phyloP scores from a whole-genome alignment of 2,797 vertebrate species.

The Liasis olivaceus region DNA sequence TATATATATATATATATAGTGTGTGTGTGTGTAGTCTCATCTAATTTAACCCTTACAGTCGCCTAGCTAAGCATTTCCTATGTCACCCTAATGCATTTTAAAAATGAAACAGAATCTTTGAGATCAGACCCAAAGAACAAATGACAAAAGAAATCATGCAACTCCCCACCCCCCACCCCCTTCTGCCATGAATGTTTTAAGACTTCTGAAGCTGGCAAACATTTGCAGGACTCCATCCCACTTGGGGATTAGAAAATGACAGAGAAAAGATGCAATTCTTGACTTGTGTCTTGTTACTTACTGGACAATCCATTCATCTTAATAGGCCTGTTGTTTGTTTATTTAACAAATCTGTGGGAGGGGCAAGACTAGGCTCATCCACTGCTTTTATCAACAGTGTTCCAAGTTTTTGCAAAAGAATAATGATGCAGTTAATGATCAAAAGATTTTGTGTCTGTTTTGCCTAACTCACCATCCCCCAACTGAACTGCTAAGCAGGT shows the following conservation, averaged over 20 bases:
- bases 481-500: background rate
- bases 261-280: background rate
- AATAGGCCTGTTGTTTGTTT: background rate
- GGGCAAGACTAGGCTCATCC: background rate
- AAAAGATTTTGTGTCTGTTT: background rate
- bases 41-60: background rate
- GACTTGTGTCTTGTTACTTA: background rate
- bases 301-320: background rate
- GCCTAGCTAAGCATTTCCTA: background rate
- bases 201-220: background rate
- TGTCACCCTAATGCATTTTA: background rate
- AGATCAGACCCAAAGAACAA: background rate
- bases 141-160: conserved; percentile 4
- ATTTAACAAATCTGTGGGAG: background rate
- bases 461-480: background rate
- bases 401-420: background rate
- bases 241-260: conserved; percentile 24
- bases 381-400: background rate
- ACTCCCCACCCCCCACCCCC: background rate
- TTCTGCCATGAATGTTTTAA: background rate
- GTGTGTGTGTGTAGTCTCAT: too few species aligned
- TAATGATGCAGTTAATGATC: background rate
- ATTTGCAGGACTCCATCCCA: rapidly evolving
- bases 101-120: background rate
- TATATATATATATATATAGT: too few species aligned